Evolutionary conservation across 2,113 vertebrate species (phyloP).

Genomic region (Platycercus adscitus): DNA sequence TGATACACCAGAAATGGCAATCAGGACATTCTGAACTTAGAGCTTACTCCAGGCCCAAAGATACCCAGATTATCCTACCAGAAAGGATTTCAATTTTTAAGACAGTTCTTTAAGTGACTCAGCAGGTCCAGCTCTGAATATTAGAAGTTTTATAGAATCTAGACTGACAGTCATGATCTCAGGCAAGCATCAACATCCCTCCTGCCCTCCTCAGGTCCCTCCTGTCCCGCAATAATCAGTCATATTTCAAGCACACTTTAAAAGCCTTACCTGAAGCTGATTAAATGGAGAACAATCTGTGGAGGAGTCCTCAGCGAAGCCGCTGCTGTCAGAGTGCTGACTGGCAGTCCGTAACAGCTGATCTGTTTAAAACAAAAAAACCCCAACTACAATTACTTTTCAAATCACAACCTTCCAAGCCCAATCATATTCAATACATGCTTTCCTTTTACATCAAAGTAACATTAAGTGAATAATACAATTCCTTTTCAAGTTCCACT

Average conservation of each 20-base stretch:
- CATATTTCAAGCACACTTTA: not conserved
- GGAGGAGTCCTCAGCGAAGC: conserved; percentile 92
- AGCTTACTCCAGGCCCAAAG: not conserved
- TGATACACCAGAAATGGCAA: not conserved
- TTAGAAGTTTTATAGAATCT: not conserved
- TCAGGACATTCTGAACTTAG: not conserved
- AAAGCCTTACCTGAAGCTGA: conserved; percentile 84
- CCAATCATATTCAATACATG: not conserved
- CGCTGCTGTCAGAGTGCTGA: conserved; percentile 97
- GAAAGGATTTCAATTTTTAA: not conserved
- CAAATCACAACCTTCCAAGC: not conserved
- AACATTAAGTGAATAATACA: not conserved
- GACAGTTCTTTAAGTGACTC: not conserved
- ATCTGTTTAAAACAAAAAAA: conserved; percentile 63
- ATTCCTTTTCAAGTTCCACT: not conserved
- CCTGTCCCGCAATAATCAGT: not conserved
- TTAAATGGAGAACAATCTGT: conserved; percentile 79
- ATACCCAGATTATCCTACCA: not conserved
- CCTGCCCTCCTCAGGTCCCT: not conserved
- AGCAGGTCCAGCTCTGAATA: not conserved
- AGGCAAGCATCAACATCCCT: not conserved
- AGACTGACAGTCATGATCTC: not conserved
- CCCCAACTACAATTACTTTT: not conserved
- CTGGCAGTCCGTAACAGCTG: conserved; percentile 87
- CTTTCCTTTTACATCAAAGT: not conserved